Conservation (phyloP, 2,888 invertebrate genomes). For the Carterocephalus palaemon region DNA sequence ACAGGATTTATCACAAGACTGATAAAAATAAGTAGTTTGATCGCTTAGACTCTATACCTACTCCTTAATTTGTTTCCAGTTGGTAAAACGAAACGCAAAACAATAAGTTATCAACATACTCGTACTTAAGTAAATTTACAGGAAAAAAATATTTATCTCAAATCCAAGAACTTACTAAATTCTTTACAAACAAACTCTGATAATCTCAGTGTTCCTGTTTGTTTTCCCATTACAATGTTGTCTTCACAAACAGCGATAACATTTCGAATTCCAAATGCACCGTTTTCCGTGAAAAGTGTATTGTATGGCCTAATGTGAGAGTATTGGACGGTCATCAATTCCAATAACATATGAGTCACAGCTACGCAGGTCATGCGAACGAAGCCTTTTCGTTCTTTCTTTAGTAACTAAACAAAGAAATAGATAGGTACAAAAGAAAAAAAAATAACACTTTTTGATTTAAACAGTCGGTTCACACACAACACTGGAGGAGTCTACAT, state of each 20-base stretch:
- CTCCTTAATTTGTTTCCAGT: too few relatives aligned
- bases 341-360: constrained; percentile 21
- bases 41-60: too few relatives aligned
- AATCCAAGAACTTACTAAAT: constrained; percentile 7
- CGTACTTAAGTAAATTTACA: too few relatives aligned
- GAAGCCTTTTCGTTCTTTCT: neutral
- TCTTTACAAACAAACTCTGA: neutral
- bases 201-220: neutral
- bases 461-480: too few relatives aligned
- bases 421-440: neutral
- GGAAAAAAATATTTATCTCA: too few relatives aligned
- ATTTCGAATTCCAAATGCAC: constrained; percentile 4
- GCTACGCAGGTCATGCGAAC: neutral
- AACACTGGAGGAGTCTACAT: too few relatives aligned
- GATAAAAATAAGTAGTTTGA: too few relatives aligned
- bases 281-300: constrained; percentile 11
- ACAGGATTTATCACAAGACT: too few relatives aligned
- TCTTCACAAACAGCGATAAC: constrained; percentile 9
- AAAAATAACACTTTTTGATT: too few relatives aligned
- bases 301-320: constrained; percentile 3
- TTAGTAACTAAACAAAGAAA: constrained; percentile 10
- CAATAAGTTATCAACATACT: too few relatives aligned
- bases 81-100: too few relatives aligned
- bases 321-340: constrained; percentile 11
- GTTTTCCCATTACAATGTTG: constrained; percentile 3